Evolutionary conservation across 1,140 invertebrate species (phyloP), one percentile per base, ranked within the genome.

Genomic region (Lanistes nyassanus): DNA sequence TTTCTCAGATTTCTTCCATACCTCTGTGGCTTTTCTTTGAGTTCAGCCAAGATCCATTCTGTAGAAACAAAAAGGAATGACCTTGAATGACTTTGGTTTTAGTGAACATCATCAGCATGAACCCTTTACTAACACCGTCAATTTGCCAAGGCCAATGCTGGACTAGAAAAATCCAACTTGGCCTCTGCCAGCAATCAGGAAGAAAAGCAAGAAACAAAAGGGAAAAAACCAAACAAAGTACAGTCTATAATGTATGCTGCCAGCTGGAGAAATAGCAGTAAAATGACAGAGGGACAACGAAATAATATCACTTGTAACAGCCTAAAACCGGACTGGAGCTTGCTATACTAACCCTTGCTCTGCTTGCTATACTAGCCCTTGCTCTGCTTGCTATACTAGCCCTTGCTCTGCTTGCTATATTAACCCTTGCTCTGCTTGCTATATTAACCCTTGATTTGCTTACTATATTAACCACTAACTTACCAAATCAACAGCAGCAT

Each of bases 41-140:
- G 34, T 39, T 75, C 39, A 75, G 36, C 74, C 74, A 75, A 13
- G 65, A 36, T 3, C 64, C 74, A 68, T 58, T 67, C 74, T 75
- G 65, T 67, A 66, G 34, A 29, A 29, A 66, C 26, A 62, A 62
- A 9, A 62, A 21, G n/a, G n/a, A n/a, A n/a, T n/a, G n/a, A n/a
- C n/a, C n/a, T n/a, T n/a, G n/a, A n/a, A n/a, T n/a, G n/a, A n/a
- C n/a, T n/a, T n/a, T n/a, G n/a, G n/a, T n/a, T n/a, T n/a, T n/a
- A n/a, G 1, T 7, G 31, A 62, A 29, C 58, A 62, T 62, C 13
- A 29, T 0, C 23, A 23, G 23, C 26, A 62, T 62, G 11, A 21
- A 16, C 2, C 13, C 4, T 3, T n/a, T n/a, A n/a, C n/a, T 34
- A 34, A 60, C 58, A 60, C n/a, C 21, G n/a, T 36, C 31, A 31